These are phyloP conservation scores for Hydrozoanthus tunicans DNA, from an alignment of 64 coral and sea anemone species.

Conservation along the genomic window DNA sequence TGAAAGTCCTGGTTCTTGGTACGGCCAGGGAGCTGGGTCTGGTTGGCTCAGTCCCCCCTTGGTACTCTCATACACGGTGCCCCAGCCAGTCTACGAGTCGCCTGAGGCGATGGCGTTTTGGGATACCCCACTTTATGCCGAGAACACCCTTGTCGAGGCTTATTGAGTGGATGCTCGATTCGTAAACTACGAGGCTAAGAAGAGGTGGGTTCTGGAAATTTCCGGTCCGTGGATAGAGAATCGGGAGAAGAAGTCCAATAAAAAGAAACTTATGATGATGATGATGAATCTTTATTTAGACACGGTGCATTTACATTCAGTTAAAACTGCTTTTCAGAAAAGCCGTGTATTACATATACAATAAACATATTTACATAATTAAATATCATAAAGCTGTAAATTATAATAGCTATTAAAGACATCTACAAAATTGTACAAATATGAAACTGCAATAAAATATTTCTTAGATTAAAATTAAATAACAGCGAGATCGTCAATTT, in stretches of 20 bases:
- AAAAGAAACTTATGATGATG: not conserved
- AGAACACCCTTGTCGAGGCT: constrained; percentile 35
- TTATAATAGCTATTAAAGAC: too few species aligned
- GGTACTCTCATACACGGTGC: not conserved
- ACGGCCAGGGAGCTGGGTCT: not conserved
- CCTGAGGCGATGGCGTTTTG: constrained; percentile 1
- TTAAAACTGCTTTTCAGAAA: too few species aligned
- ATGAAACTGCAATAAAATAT: too few species aligned
- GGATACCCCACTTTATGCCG: constrained; percentile 36
- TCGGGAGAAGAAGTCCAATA: not conserved
- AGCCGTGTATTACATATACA: too few species aligned
- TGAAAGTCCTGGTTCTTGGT: not conserved
- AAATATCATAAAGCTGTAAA: too few species aligned
- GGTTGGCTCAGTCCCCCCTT: not conserved
- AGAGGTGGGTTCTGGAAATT: constrained; percentile 1
- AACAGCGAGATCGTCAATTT: too few species aligned
- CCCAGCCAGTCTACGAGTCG: not conserved
- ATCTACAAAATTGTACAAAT: too few species aligned
- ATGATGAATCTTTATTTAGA: too few species aligned
- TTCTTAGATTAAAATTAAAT: too few species aligned
- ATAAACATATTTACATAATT: too few species aligned
- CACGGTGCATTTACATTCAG: too few species aligned
- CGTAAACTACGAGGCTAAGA: not conserved
- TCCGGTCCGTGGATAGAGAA: constrained; percentile 28
- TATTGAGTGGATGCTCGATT: constrained; percentile 16